A percentile compares a stretch with the other conserved stretches of the same genome.
phyloP scores from a whole-genome alignment of 2,797 vertebrate species.

The Notoglanidium macrostoma region DNA sequence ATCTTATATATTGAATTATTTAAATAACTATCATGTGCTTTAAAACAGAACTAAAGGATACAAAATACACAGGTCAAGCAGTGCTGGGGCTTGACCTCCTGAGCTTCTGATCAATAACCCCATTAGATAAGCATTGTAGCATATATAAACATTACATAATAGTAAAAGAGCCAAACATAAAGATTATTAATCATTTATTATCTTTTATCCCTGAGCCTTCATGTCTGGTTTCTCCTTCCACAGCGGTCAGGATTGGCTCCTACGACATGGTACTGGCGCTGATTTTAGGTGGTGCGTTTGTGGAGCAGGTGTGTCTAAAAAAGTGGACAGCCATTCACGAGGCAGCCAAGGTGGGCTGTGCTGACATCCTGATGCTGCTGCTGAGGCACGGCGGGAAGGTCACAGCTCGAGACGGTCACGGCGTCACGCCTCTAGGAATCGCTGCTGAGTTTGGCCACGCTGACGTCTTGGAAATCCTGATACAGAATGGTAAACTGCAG shows the following conservation, averaged over 20 bases:
- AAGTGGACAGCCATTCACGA: constrained; percentile 86
- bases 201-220: background rate
- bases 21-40: background rate
- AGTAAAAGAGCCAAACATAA: background rate
- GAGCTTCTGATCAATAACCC: too few relatives aligned
- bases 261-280: constrained; percentile 76
- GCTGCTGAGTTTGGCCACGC: constrained; percentile 80
- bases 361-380: constrained; percentile 79
- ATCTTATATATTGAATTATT: background rate
- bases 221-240: constrained; percentile 17
- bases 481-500: constrained; percentile 80
- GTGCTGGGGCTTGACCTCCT: too few relatives aligned
- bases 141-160: background rate
- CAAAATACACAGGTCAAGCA: background rate
- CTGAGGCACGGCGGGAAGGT: constrained; percentile 77
- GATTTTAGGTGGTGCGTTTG: constrained; percentile 75
- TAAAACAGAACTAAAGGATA: background rate
- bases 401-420: constrained; percentile 76
- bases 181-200: background rate
- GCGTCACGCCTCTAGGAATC: constrained; percentile 81
- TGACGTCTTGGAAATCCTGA: constrained; percentile 82
- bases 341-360: constrained; percentile 80
- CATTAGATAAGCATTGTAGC: background rate
- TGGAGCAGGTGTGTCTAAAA: constrained; percentile 80
- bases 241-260: constrained; percentile 76